These are phyloP conservation scores for Galeruca laticollis DNA, from an alignment of 2,888 invertebrate species.

Conservation along the genomic window DNA sequence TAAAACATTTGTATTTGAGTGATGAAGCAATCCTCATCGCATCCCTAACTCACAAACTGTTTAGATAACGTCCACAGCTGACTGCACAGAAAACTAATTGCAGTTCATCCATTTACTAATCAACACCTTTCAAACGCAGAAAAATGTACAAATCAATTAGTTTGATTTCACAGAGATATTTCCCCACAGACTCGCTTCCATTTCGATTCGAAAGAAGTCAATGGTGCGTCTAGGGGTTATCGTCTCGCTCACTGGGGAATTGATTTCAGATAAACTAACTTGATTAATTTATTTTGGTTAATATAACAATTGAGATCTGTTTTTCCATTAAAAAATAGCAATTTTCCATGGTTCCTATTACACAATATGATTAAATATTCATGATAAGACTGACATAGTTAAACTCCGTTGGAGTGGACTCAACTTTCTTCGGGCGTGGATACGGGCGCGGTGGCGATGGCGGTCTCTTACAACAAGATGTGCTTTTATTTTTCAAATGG, in stretches of 20 bases:
- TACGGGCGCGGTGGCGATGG: no score
- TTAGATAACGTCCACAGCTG: conserved; percentile 22
- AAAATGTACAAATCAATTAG: conserved; percentile 34
- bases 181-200: conserved; percentile 13
- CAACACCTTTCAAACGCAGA: conserved; percentile 34
- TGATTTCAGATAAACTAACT: background rate
- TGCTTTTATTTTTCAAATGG: no score
- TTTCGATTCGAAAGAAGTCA: conserved; percentile 14
- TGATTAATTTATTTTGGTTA: no score
- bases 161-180: conserved; percentile 22
- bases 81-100: conserved; percentile 27
- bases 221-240: background rate
- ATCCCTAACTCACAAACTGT: conserved; percentile 16
- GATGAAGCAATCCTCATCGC: conserved; percentile 3
- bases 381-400: no score
- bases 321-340: no score
- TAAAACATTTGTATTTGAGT: conserved; percentile 3
- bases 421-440: no score
- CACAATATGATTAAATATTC: no score
- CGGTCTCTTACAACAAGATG: no score
- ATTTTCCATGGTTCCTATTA: no score
- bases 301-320: no score
- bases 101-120: conserved; percentile 31
- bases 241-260: background rate
- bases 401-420: no score